Evolutionary conservation across 2,113 vertebrate species (phyloP), one percentile per base, ranked within the genome.

Genomic region (Synchiropus splendidus): DNA sequence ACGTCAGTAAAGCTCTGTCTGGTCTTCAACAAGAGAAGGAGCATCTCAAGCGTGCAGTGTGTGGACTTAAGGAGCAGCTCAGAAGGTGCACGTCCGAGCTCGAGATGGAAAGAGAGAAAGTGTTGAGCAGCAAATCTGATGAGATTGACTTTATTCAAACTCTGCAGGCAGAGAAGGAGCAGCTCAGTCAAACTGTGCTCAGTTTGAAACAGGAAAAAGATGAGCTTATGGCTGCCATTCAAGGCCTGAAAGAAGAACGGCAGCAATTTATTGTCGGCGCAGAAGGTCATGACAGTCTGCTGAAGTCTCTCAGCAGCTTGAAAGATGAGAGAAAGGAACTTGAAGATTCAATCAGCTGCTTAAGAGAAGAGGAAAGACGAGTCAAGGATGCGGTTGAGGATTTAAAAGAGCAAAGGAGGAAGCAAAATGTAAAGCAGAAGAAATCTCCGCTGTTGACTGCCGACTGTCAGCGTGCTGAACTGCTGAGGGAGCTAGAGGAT

Each of bases 11-110:
- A 10, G 38, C 49, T 54, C 45, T 82, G 33, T 9, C 18, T 12
- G 36, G 16, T 12, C 58, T 80, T 10, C 64, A 48, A 59, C 65
- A 66, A 16, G 72, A 79, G 40, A 56, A 45, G 37, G 72, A 76
- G 39, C 58, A 64, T 37, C 58, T 80, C 10, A 66, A 16, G 16
- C 51, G 64, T 46, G 36, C 44, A 0, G 44, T 78, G 27, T 67
- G 42, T 14, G 49, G 53, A 1, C 52, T 80, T 16, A 72, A 45
- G 36, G 66, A 59, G 40, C 56, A 61, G 34, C 61, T 75, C 18
- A 49, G 6, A 1, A 21, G 18, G 33, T 48, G 51, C 36, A 18
- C 68, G 32, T 50, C 45, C 30, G n/a, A 10, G 30, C 66, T 76
- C 31, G 17, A 63, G 49, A 59, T 30, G 14, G 77, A 83, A 45